A percentile compares a stretch with the other conserved stretches of the same genome.
phyloP scores from a whole-genome alignment of 2,888 invertebrate species.

The Caenorhabditis auriculariae region DNA sequence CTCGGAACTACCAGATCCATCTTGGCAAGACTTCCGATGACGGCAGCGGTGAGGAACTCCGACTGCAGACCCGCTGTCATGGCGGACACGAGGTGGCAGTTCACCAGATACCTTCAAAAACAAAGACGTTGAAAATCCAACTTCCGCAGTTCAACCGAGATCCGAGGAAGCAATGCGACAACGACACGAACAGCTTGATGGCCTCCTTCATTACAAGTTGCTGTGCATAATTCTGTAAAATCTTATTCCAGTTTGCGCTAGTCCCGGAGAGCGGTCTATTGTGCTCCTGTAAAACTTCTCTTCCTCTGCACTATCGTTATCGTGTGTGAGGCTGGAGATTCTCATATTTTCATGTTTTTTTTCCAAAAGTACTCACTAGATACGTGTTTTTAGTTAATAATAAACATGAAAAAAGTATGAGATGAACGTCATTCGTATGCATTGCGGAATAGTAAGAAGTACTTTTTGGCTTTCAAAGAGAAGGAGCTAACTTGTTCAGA shows the following conservation, averaged over 20 bases:
- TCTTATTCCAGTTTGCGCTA: slow-evolving; percentile 10
- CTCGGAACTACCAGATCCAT: slow-evolving; percentile 10
- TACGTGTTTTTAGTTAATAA: too few species aligned
- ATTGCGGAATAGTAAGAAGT: too few species aligned
- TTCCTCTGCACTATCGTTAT: too few species aligned
- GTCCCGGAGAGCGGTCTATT: slow-evolving; percentile 2
- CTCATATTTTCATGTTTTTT: too few species aligned
- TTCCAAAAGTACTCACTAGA: too few species aligned
- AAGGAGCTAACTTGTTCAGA: too few species aligned
- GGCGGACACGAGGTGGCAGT: slow-evolving; percentile 28
- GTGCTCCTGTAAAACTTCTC: not conserved
- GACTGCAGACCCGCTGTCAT: slow-evolving; percentile 16
- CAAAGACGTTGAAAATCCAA: too few species aligned
- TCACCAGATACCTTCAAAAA: slow-evolving; percentile 17
- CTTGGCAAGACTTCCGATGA: slow-evolving; percentile 30
- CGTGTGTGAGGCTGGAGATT: too few species aligned
- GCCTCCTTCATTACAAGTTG: slow-evolving; percentile 75
- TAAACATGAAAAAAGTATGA: too few species aligned
- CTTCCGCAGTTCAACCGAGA: too few species aligned
- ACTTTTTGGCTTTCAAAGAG: too few species aligned
- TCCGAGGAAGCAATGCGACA: slow-evolving; percentile 94
- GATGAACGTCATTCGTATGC: too few species aligned
- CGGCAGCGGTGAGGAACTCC: slow-evolving; percentile 21
- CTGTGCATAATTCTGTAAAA: slow-evolving; percentile 5
- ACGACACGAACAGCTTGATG: slow-evolving; percentile 83